A percentile compares a stretch with the other conserved stretches of the same genome.
Evolutionary conservation across 2,888 invertebrate species (phyloP).

Genomic region (Listrodromus nycthemerus): DNA sequence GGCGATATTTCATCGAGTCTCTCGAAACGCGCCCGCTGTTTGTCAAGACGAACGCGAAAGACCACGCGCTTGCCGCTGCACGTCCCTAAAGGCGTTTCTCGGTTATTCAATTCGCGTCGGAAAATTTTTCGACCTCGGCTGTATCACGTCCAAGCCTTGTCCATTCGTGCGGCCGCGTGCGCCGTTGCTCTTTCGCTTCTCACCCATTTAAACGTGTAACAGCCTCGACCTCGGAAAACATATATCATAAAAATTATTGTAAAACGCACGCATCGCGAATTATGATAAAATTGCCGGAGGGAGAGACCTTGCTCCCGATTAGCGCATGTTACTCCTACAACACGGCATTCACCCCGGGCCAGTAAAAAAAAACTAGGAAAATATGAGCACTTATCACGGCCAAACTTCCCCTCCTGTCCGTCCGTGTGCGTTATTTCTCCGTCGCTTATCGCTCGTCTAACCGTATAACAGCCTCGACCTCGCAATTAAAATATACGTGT

Average conservation of each 20-base stretch:
- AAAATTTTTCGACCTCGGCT: conserved; percentile 49
- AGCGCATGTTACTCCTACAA: conserved; percentile 30
- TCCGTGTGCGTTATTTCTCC: conserved; percentile 6
- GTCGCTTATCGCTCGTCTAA: conserved; percentile 2
- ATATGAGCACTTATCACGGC: too few relatives aligned
- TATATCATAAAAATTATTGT: too few relatives aligned
- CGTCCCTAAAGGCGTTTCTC: conserved; percentile 52
- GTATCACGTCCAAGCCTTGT: conserved; percentile 12
- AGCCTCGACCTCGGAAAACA: conserved; percentile 41
- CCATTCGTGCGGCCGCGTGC: conserved; percentile 6
- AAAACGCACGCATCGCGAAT: conserved; percentile 14
- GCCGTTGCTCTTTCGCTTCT: conserved; percentile 20
- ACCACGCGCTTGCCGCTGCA: conserved; percentile 8
- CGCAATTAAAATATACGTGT: neutral
- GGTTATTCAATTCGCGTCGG: conserved; percentile 43
- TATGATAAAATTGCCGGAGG: neutral
- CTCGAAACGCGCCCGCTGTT: neutral
- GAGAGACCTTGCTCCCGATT: conserved; percentile 59
- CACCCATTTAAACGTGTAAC: neutral
- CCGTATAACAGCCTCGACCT: conserved; percentile 37
- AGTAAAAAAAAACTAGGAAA: too few relatives aligned
- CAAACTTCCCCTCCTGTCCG: neutral
- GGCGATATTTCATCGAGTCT: neutral
- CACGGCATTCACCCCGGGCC: neutral
- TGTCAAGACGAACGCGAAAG: conserved; percentile 7